Base-by-base conservation (phyloP, 2,888 invertebrate genomes). In the Cactoblastis cactorum region DNA sequence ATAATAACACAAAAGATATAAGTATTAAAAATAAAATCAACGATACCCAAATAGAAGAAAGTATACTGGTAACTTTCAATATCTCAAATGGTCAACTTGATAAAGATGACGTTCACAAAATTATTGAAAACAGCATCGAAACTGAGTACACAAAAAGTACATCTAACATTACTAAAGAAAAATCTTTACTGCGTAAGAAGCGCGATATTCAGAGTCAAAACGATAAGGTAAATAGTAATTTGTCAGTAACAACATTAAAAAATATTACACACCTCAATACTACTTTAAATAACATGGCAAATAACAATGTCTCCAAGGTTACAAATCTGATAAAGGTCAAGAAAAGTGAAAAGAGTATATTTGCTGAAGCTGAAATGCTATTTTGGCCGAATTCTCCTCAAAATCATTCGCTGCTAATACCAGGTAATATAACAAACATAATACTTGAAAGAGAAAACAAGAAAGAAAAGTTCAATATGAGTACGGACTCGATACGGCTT, bases 371-470 rank as follows among this genome's bases (percentile, higher is more conserved):
- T 11, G 83, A 84, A 56, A 64, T 89, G 59, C 61, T 82, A 28
- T 80, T 77, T 54, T 89, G 88, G 88, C 84, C 88, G n/a, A 71
- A 55, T 50, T 61, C 63, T 49, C 50, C 55, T 17, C 64, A 57
- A 52, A 69, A 65, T 46, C 49, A 58, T 41, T 57, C 58, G 14
- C 28, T 54, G 24, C 41, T 55, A 18, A 53, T 55, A 33, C 55
- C 62, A 22, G 80, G 72, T 54, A 82, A 84, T 61, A 81, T 84
- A 45, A 85, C 79, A 12, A 73, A 71, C 19, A 67, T 80, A 49
- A 81, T 84, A 56, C 53, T 83, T 53, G 80, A 83, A 55, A 74
- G 71, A 51, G 83, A 86, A 71, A 74, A 71, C 18, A 79, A 78
- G 54, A 85, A 80, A 58, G 58, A 67, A 1, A 83, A 83, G 56